Evolutionary conservation across 2,888 invertebrate species (phyloP), one percentile per base, ranked within the genome.

Genomic region (Ochropleura leucogaster): DNA sequence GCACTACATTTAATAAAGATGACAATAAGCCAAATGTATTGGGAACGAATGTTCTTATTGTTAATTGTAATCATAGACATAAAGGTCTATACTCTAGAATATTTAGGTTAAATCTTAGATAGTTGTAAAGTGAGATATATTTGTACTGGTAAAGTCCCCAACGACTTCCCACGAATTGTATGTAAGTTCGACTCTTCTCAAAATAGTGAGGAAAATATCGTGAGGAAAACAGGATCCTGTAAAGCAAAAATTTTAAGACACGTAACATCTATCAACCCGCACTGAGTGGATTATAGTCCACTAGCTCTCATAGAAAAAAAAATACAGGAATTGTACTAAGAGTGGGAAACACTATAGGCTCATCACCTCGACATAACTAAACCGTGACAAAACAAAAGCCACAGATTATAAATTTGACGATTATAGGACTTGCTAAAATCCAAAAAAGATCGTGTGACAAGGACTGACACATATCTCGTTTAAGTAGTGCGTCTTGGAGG

Each of bases 11-110:
- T 67, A 44, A 20, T 77, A 57, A 18, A 68, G 57, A 77, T 82
- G 77, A 82, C 57, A 77, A 49, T 82, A 82, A 82, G 42, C 70
- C 64, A 51, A 82, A 82, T 59, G 20, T 69, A 82, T 77, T 65
- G 9, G n/a, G 40, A 60, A 42, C 63, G 10, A 68, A 68, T 68
- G 44, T 76, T 60, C 40, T 76, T 62, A 59, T 53, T 80, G 59
- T 75, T 20, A 18, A 65, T 55, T 49, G 2, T 59, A 51, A 18
- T 60, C 0, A 47, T 20, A 14, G 6, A 46, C 6, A 46, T 62
- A 40, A 65, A 40, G 30, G 16, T 53, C 16, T 62, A 18, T 47
- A 59, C 1, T 55, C n/a, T 42, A 0, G 5, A n/a, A 66, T 42
- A 77, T 67, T 67, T 42, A 81, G 30, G 18, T 57, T 42, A 51